Base-by-base conservation (phyloP, 2,797 vertebrate species). In the Myotis pilosus region DNA sequence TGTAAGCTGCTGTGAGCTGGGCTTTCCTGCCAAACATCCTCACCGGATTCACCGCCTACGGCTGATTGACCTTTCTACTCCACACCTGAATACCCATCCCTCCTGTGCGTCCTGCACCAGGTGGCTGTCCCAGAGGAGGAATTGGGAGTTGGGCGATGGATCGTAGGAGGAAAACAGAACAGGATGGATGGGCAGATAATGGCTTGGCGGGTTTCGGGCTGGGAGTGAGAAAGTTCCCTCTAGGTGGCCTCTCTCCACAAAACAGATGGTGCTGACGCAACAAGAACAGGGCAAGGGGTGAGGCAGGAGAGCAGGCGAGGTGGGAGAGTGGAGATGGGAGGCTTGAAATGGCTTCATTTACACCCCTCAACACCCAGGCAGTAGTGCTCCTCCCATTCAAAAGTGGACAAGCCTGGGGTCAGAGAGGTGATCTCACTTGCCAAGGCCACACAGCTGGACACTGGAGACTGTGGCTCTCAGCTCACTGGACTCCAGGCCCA, bases 261-360 rank as follows among this genome's bases (percentile, higher is more conserved):
- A 62, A 57, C 36, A 53, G 30, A 25, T 1, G 8, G 51, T 2
- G 17, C 66, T 3, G 47, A 60, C 5, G 9, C 30, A 17, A 47
- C 38, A 23, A 17, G 62, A 30, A 51, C 1, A 5, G 2, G 41
- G 16, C 17, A 4, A 44, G 17, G 30, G 38, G 41, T 0, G 2
- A 87, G 28, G 51, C 0, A 2, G 28, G 41, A n/a, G 49, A 68
- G 28, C 1, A 8, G 22, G 44, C 28, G 33, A 62, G 12, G 71
- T 3, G 3, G 66, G 16, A 15, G 28, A 33, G 33, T 13, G 13
- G 44, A 6, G 20, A 4, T 7, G 30, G 69, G 41, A 33, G 41
- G 57, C 9, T 3, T 20, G 66, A 55, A 33, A 44, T n/a, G 69
- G 68, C 19, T 68, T 1, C 41, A 44, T 13, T 71, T 47, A 64